Percentiles rank a stretch among this genome's conserved stretches.
These are phyloP conservation scores for Spialia ferax DNA, from an alignment of 2,888 invertebrate genomes.

Conservation along the genomic window DNA sequence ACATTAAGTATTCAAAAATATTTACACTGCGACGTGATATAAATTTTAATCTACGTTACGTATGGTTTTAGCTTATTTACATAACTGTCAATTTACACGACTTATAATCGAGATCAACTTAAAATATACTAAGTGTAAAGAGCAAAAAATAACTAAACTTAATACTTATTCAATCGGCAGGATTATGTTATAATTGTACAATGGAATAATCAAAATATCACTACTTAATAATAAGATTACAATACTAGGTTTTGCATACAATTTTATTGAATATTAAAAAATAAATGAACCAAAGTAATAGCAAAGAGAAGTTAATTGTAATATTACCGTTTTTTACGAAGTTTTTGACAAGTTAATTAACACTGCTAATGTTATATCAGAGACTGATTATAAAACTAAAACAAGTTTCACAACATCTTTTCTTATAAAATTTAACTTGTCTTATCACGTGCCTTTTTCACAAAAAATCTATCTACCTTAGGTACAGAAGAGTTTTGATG, in stretches of 20 bases:
- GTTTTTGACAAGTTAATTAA: not conserved
- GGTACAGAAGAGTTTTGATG: too few relatives aligned
- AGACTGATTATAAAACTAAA: too few relatives aligned
- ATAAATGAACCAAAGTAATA: not conserved
- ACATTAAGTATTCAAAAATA: constrained; percentile 72
- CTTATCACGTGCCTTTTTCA: not conserved
- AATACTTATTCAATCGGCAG: constrained; percentile 22
- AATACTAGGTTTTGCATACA: not conserved
- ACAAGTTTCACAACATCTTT: not conserved
- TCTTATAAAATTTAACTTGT: not conserved
- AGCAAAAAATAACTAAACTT: constrained; percentile 11
- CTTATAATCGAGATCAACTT: constrained; percentile 42
- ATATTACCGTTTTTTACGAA: not conserved
- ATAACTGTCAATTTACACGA: constrained; percentile 60
- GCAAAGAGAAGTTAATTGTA: not conserved
- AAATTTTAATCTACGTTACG: constrained; percentile 69
- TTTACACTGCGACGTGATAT: constrained; percentile 77
- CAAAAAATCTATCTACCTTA: not conserved
- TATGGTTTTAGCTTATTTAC: constrained; percentile 67
- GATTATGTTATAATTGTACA: constrained; percentile 26
- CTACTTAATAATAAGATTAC: not conserved
- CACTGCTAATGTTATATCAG: too few relatives aligned
- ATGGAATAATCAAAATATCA: constrained; percentile 14
- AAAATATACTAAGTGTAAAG: constrained; percentile 18
- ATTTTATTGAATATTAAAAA: not conserved